Percentiles rank a stretch among this genome's conserved stretches.
Conservation (phyloP, 1,140 invertebrate genomes). For the Camponotus vicinus region DNA sequence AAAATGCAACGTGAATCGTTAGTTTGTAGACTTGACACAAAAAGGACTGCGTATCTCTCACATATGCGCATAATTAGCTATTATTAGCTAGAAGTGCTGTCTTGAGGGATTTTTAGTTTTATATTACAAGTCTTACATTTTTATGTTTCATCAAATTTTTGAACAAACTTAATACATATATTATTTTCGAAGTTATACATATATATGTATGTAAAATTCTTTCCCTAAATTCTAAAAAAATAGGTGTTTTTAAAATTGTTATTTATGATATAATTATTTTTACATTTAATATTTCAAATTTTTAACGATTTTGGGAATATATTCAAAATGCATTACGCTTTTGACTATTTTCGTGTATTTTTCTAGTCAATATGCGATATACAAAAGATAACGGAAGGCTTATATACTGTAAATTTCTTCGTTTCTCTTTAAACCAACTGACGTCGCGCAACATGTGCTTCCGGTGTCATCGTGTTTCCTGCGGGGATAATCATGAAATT, state of each 20-base stretch:
- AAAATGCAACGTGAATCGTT: slow-evolving; percentile 48
- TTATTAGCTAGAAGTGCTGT: slow-evolving; percentile 24
- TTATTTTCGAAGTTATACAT: not conserved
- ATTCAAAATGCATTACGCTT: not conserved
- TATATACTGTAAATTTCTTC: not conserved
- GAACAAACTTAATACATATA: not conserved
- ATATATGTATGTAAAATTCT: no score
- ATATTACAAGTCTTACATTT: not conserved
- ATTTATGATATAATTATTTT: no score
- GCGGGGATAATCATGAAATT: slow-evolving; percentile 71
- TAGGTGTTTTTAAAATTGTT: no score
- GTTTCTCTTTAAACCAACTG: slow-evolving; percentile 40
- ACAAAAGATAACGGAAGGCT: not conserved
- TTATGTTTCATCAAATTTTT: not conserved
- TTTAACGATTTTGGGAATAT: not conserved
- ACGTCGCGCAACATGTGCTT: slow-evolving; percentile 59
- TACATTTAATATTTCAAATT: not conserved
- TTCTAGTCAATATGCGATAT: not conserved
- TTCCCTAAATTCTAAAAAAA: no score
- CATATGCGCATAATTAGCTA: slow-evolving; percentile 42
- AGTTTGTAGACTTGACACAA: slow-evolving; percentile 40
- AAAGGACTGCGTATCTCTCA: slow-evolving; percentile 10
- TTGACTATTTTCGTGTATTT: not conserved
- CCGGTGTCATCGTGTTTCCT: slow-evolving; percentile 57
- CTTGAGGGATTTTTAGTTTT: not conserved